These are phyloP conservation scores for Eupithecia exiguata DNA, from an alignment of 2,888 invertebrate species.

Conservation along the genomic window DNA sequence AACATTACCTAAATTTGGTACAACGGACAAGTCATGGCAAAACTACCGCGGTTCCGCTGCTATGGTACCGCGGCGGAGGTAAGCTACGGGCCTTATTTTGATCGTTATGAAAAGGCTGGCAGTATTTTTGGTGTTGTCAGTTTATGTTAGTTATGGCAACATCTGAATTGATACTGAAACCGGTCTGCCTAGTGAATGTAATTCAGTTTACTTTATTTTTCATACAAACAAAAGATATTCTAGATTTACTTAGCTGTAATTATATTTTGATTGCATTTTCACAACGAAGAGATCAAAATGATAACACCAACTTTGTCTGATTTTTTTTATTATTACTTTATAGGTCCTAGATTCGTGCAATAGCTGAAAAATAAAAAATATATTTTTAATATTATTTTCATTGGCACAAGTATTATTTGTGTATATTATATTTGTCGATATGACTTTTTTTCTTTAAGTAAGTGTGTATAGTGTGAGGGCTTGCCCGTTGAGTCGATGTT, in stretches of 20 bases:
- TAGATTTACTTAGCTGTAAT: not conserved
- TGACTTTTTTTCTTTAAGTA: constrained; percentile 28
- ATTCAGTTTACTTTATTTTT: not conserved
- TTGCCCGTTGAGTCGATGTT: constrained; percentile 28
- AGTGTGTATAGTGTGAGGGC: constrained; percentile 32
- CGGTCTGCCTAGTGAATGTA: constrained; percentile 5
- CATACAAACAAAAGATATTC: not conserved
- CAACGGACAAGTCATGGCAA: too few relatives aligned
- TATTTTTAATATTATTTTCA: constrained; percentile 45
- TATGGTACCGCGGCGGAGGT: too few relatives aligned
- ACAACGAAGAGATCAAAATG: constrained; percentile 11
- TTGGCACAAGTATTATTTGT: constrained; percentile 39
- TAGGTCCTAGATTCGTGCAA: constrained; percentile 45
- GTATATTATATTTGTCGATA: constrained; percentile 26
- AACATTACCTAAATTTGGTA: too few relatives aligned
- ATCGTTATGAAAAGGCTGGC: not conserved
- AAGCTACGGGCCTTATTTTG: not conserved
- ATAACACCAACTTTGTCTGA: constrained; percentile 6
- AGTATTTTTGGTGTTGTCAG: not conserved
- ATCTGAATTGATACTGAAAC: not conserved
- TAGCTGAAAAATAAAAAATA: constrained; percentile 42
- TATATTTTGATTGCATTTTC: constrained; percentile 10
- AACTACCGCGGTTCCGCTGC: too few relatives aligned
- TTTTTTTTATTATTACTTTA: not conserved
- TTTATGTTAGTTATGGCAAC: not conserved